Conservation (phyloP, 2,113 vertebrate genomes). For the Serilophus lunatus region DNA sequence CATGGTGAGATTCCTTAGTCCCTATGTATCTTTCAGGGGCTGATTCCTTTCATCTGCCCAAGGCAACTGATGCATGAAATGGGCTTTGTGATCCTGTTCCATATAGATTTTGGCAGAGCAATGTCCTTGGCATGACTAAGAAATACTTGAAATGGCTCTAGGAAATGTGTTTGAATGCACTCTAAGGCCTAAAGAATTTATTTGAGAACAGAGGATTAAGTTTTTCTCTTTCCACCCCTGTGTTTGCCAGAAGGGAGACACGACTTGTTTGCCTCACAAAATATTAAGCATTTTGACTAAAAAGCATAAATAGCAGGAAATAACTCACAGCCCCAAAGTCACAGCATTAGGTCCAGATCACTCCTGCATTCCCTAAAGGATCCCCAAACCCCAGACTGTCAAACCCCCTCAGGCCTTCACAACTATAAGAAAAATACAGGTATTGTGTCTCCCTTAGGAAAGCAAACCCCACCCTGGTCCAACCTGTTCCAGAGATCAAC, state of each 20-base stretch:
- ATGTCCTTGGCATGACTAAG: neutral
- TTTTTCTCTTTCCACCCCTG: neutral
- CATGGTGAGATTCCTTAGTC: neutral
- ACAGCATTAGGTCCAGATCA: neutral
- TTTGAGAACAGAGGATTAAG: neutral
- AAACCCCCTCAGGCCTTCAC: neutral
- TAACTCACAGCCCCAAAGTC: neutral
- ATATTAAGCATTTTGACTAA: neutral
- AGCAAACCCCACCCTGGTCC: neutral
- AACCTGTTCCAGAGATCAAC: neutral
- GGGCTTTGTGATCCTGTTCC: neutral
- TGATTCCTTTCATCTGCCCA: neutral
- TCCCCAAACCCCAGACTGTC: neutral
- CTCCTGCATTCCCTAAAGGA: neutral
- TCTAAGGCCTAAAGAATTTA: neutral
- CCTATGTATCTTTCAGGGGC: neutral
- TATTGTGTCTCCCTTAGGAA: neutral
- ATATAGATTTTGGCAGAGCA: neutral
- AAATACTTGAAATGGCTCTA: neutral
- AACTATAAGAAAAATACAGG: neutral
- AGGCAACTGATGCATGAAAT: neutral
- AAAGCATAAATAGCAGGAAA: neutral
- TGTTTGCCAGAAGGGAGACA: neutral
- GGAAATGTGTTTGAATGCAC: neutral
- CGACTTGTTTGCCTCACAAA: neutral